Evolutionary conservation across 2,797 vertebrate species (phyloP).

Genomic region (Gorsachius magnificus): DNA sequence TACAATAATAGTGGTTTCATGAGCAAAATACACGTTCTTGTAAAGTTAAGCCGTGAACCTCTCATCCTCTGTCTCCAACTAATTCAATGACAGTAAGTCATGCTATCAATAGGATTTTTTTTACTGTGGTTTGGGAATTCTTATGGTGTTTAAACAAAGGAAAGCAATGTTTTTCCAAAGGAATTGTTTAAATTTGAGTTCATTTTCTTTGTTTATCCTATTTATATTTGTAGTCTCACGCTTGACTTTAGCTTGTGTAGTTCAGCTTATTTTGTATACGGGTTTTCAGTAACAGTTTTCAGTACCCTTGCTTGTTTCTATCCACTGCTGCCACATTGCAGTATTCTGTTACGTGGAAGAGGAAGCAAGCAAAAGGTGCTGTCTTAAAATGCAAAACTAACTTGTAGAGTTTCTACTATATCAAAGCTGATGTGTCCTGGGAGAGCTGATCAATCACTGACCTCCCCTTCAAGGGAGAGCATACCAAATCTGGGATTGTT

Average conservation of each 20-base stretch:
- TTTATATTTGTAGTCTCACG: neutral
- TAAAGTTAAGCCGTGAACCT: slow-evolving; percentile 12
- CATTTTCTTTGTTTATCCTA: neutral
- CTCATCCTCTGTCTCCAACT: neutral
- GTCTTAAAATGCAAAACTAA: neutral
- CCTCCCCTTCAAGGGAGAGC: neutral
- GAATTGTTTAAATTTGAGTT: neutral
- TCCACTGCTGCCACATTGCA: neutral
- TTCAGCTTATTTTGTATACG: slow-evolving; percentile 13
- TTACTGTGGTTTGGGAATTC: neutral
- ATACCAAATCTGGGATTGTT: accelerated
- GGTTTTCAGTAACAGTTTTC: neutral
- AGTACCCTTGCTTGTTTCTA: neutral
- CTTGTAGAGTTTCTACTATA: neutral
- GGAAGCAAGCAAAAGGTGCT: neutral
- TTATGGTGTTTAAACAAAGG: neutral
- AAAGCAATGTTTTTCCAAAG: neutral
- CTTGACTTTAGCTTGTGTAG: neutral
- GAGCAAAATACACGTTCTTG: neutral
- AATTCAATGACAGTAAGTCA: neutral
- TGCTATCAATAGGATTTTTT: neutral
- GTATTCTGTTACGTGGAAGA: neutral
- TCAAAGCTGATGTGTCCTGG: neutral
- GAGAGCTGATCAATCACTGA: neutral
- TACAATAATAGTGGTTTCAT: neutral